Evolutionary conservation across 23 tunicate species (phyloP), one percentile per base, ranked within the genome.

Genomic region (Styela plicata): DNA sequence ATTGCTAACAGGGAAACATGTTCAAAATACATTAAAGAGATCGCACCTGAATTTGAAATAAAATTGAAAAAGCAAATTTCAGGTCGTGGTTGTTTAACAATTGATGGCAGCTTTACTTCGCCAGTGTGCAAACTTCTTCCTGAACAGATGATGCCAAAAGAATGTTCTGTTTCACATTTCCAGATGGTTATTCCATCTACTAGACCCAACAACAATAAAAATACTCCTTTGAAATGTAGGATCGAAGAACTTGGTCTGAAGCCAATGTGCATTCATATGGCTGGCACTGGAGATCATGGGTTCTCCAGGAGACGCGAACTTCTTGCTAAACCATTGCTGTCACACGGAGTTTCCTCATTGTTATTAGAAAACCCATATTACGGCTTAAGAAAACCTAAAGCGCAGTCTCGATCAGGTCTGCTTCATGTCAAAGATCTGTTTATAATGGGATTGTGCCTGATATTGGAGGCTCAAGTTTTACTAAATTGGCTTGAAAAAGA

Each of bases 281-380:
- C 98, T 25, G 95, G 95, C 30, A 89, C 95, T 34, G 99, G 99
- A 16, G 99, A 95, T 62, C 99, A 95, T 69, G 99, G 99, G 3
- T 95, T 82, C 76, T 31, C 80, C 20, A 63, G 99, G 36, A 36
- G 99, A 2, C 63, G 96, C 29, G 99, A 95, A 70, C 64, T 90
- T n/a, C 74, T 95, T 35, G 99, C 96, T 17, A 95, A 95, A 73
- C 98, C 98, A n/a, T 65, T 94, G 33, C 80, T 94, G 57, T 30
- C 81, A 1, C 31, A 70, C 44, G 86, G 88, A n/a, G 85, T 94
- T 10, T 62, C 88, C 28, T 94, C 98, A 1, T 67, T 89, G 22
- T 32, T 94, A 27, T 66, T 94, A 17, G 98, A 94, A 83, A 94
- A 94, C 67, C 98, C 98, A 0, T 94, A 82, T 74, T 94, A 94